Base-by-base conservation (phyloP, 2,113 vertebrate genomes). In the Micronycteris hirsuta region DNA sequence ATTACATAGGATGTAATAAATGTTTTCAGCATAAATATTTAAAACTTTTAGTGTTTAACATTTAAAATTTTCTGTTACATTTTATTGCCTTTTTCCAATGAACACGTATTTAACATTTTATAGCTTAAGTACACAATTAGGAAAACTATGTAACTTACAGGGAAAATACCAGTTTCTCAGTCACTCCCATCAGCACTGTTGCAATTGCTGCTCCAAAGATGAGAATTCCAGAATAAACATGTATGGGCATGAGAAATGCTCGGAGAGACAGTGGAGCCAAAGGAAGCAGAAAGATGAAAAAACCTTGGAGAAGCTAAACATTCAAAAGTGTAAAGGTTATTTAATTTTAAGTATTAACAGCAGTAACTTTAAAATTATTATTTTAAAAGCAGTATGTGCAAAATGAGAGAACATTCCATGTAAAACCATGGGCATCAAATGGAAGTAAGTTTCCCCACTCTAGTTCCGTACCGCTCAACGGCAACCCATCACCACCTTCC, bases 121-220 rank as follows among this genome's bases (percentile, higher is more conserved):
- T 43, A 86, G 56, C 52, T 85, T 58, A 97, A 96, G 20, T 94
- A 54, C 73, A 70, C 52, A 86, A 58, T 61, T 78, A 95, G 45
- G 22, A 94, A 91, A 93, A 73, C 70, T 52, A 68, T 41, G 36
- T 41, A 95, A 99, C 99, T 99, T 99, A 99, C 99, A 99, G 91
- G 89, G 92, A 36, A 98, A 99, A 99, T 93, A 99, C 78, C 43
- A 99, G 99, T 95, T 99, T 99, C 97, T 99, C 99, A 52, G 99
- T 99, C 97, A 99, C 98, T 97, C 99, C 99, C 99, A 99, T 99
- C 73, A 99, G 99, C 84, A 98, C 98, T 20, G 99, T 97, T 63
- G 99, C 99, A 95, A 99, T 99, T 85, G 98, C 98, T 8, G 98
- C 98, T 95, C 97, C 97, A 93, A 99, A 99, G 97, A 99, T 98